phyloP scores from a whole-genome alignment of 1,140 invertebrate genomes.

The Trichonephila clavipes region DNA sequence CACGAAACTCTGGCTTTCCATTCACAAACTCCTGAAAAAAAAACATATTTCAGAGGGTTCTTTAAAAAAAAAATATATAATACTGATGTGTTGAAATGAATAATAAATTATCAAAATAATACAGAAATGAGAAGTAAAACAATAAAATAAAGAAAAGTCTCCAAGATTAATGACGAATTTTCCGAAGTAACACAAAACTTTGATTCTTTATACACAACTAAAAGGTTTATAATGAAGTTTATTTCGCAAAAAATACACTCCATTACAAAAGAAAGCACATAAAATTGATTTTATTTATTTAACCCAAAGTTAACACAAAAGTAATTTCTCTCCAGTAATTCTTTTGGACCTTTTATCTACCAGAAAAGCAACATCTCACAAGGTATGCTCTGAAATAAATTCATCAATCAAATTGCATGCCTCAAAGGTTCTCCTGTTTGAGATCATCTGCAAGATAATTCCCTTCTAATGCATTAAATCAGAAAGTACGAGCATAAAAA shows the following conservation, averaged over 20 bases:
- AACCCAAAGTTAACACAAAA: background rate
- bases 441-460: conserved; percentile 9
- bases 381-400: background rate
- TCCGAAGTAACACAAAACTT: background rate
- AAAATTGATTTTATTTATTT: background rate
- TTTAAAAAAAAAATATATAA: too few species aligned
- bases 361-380: background rate
- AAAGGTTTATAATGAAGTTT: background rate
- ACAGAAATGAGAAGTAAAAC: background rate
- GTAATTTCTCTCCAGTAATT: background rate
- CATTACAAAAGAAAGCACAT: background rate
- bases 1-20: too few species aligned
- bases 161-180: background rate
- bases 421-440: background rate
- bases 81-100: too few species aligned
- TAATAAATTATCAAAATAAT: background rate
- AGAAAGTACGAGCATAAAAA: background rate
- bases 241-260: background rate
- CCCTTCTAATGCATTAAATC: background rate
- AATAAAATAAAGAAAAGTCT: background rate
- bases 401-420: conserved; percentile 22
- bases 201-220: background rate
- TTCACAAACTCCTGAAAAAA: too few species aligned
- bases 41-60: too few species aligned
- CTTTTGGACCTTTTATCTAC: background rate